Evolutionary conservation across 1,140 invertebrate genomes (phyloP).

Genomic region (Euglossa dilemma): DNA sequence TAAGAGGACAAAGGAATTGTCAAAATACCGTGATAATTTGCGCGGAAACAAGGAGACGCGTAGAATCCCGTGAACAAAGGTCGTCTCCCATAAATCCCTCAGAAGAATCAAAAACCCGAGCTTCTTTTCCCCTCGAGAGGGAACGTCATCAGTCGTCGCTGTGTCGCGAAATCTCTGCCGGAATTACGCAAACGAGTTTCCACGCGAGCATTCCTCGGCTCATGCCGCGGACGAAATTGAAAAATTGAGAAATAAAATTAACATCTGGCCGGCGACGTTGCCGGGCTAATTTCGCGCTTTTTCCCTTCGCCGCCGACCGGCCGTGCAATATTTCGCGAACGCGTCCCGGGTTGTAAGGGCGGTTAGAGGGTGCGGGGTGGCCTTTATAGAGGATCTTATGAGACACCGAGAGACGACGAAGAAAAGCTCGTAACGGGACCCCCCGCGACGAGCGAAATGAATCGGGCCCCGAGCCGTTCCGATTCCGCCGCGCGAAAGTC

Average conservation of each 20-base stretch:
- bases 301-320: background rate
- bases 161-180: background rate
- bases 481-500: constrained; percentile 12
- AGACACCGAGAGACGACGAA: background rate
- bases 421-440: background rate
- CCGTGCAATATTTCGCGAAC: background rate
- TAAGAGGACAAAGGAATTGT: no score
- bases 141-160: no score
- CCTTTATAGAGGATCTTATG: background rate
- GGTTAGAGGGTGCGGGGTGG: no score
- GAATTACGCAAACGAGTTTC: constrained; percentile 5
- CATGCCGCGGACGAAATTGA: background rate
- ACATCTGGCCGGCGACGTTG: background rate
- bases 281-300: constrained; percentile 23
- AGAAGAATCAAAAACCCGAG: no score
- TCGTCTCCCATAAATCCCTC: no score
- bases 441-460: constrained; percentile 5
- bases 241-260: constrained; percentile 38
- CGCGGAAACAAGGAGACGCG: no score
- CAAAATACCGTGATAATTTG: no score
- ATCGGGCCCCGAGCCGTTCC: constrained; percentile 5
- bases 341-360: no score
- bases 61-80: no score
- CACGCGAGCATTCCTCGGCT: background rate
- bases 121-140: no score